A percentile compares a stretch with the other conserved stretches of the same genome.
These are phyloP conservation scores for Acipenser oxyrinchus DNA, from an alignment of 2,797 vertebrate genomes.

Conservation along the genomic window DNA sequence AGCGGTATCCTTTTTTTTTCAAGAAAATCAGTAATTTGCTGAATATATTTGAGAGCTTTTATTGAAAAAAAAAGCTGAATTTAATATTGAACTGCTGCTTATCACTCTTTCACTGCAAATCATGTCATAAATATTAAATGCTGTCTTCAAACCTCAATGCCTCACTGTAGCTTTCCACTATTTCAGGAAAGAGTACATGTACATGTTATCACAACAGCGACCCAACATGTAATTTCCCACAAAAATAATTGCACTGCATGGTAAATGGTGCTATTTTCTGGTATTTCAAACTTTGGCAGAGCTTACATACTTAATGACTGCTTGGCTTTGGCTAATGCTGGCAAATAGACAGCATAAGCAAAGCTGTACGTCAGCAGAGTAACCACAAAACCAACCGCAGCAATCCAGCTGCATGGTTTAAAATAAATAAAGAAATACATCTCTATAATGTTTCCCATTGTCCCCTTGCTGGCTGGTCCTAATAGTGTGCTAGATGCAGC, in stretches of 20 bases:
- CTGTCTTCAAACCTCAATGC: conserved; percentile 42
- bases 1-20: conserved; percentile 32
- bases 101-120: conserved; percentile 69
- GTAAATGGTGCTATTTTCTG: conserved; percentile 56
- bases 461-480: conserved; percentile 4
- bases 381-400: conserved; percentile 29
- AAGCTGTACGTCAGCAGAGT: conserved; percentile 20
- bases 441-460: conserved; percentile 15
- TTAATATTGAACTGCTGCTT: conserved; percentile 67
- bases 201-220: conserved; percentile 47
- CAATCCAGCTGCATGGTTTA: conserved; percentile 27
- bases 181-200: conserved; percentile 30
- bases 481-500: conserved; percentile 1
- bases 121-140: conserved; percentile 67
- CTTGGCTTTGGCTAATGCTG: conserved; percentile 36
- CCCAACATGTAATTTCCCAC: conserved; percentile 53
- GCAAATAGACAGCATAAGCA: conserved; percentile 30
- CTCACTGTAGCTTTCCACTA: conserved; percentile 32
- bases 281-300: conserved; percentile 48
- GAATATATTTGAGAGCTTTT: conserved; percentile 60
- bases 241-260: conserved; percentile 58
- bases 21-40: conserved; percentile 49
- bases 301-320: conserved; percentile 39
- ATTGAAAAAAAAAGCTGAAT: conserved; percentile 54
- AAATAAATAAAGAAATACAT: conserved; percentile 7